Base-by-base conservation (phyloP, 2,113 vertebrate genomes). In the Mesembrinibis cayennensis region DNA sequence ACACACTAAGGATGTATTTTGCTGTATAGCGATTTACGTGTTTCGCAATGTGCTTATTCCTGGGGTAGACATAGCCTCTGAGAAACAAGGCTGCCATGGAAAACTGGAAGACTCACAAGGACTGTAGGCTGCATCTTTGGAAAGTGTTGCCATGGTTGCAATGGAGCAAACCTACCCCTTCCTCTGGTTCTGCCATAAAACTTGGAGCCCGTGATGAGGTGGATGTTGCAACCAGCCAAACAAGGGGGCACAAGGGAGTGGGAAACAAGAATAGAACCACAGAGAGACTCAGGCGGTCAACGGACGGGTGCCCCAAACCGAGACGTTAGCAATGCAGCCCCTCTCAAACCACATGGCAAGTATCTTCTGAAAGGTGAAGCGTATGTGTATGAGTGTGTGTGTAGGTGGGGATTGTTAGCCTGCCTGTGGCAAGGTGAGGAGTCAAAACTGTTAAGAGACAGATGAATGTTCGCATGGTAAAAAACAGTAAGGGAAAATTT, bases 101-200 rank as follows among this genome's bases (percentile, higher is more conserved):
- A 93, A 95, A 97, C 78, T 93, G 84, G 93, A 93, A 97, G 87
- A 87, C 62, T 94, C 73, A 58, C 52, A 89, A 78, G 63, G 91
- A 83, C 47, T 50, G 86, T 89, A 63, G 76, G 81, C 78, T 95
- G 93, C 61, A 49, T 93, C 84, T 93, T 82, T 87, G 81, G 66
- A 80, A 95, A 94, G 55, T 62, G 91, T 96, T 97, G 89, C 94
- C 76, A 96, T 96, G 94, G 96, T 89, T 95, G 93, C 95, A 80
- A 87, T 79, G 84, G 94, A 97, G 17, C 0, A 0, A 95, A 95
- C 62, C 73, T 53, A 71, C 42, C 44, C 38, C 65, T 89, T 95
- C 69, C 87, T 87, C 70, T n/a, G 52, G 78, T 93, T 91, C 87
- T 80, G 67, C 84, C 87, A 82, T 66, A 91, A 70, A 70, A 70